phyloP scores from a whole-genome alignment of 2,113 vertebrate genomes.

The Mormyrus lacerda region DNA sequence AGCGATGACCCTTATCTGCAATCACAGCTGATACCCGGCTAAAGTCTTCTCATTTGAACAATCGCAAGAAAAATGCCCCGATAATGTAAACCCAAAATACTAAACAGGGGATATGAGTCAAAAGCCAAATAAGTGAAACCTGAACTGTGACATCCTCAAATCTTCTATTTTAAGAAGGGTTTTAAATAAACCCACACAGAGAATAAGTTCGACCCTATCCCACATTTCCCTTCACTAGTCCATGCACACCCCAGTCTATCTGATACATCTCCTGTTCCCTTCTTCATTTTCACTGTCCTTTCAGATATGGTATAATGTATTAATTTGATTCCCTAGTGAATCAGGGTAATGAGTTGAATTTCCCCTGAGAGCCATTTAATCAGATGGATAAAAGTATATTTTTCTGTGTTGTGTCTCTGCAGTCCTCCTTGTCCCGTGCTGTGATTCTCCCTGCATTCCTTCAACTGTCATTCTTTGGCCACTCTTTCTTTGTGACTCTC shows the following conservation, averaged over 20 bases:
- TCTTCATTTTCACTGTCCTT: slow-evolving; percentile 4
- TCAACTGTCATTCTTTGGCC: not conserved
- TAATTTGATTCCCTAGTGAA: not conserved
- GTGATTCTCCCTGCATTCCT: not conserved
- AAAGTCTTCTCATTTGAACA: not conserved
- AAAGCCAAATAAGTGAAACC: not conserved
- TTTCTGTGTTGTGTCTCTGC: not conserved
- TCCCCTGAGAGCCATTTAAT: not conserved
- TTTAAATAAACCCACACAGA: not conserved
- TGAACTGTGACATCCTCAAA: not conserved
- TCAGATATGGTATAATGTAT: not conserved
- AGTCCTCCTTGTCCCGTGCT: not conserved
- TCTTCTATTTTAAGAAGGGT: not conserved
- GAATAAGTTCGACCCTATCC: not conserved
- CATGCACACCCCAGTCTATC: not conserved
- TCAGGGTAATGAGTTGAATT: slow-evolving; percentile 4
- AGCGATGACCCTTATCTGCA: not conserved
- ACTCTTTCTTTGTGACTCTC: not conserved
- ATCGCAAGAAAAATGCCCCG: not conserved
- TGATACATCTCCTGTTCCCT: not conserved
- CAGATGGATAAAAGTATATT: not conserved
- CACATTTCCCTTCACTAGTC: not conserved
- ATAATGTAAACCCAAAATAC: not conserved
- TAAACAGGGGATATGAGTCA: not conserved
- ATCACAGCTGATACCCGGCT: not conserved